Evolutionary conservation across 2,797 vertebrate genomes (phyloP).

Genomic region (Diglossa cyanea): DNA sequence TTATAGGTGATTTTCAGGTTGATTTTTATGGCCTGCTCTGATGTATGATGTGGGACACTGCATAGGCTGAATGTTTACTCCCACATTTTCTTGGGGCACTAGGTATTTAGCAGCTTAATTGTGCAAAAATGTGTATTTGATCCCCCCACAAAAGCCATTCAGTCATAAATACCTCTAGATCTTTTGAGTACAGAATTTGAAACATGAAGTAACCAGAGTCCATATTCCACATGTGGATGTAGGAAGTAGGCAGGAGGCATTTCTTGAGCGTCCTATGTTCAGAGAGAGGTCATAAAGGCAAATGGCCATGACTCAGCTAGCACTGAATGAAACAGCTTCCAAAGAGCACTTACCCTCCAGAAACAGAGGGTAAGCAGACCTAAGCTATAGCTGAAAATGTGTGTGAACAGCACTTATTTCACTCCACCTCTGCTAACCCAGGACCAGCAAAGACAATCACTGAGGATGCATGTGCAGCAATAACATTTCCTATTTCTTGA

Average conservation of each 20-base stretch:
- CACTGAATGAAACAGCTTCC: not conserved
- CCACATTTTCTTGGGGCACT: not conserved
- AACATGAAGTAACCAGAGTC: not conserved
- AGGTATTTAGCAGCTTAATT: not conserved
- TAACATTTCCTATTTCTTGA: not conserved
- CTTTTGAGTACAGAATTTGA: not conserved
- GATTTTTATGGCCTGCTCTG: not conserved
- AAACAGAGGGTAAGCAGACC: not conserved
- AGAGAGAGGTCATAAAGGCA: not conserved
- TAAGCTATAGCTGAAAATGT: not conserved
- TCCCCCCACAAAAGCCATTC: not conserved
- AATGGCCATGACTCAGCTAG: not conserved
- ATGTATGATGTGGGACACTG: too few relatives aligned
- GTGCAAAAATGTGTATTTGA: not conserved
- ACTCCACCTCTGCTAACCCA: not conserved
- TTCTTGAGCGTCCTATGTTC: rapidly evolving
- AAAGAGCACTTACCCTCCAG: not conserved
- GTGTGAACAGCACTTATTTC: not conserved
- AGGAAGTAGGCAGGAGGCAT: not conserved
- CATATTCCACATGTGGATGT: not conserved
- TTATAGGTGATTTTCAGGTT: not conserved
- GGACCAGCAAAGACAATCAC: not conserved
- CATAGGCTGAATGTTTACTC: not conserved
- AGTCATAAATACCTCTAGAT: not conserved
- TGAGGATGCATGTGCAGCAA: not conserved